phyloP scores from a whole-genome alignment of 2,888 invertebrate genomes.

The Zootermopsis nevadensis region DNA sequence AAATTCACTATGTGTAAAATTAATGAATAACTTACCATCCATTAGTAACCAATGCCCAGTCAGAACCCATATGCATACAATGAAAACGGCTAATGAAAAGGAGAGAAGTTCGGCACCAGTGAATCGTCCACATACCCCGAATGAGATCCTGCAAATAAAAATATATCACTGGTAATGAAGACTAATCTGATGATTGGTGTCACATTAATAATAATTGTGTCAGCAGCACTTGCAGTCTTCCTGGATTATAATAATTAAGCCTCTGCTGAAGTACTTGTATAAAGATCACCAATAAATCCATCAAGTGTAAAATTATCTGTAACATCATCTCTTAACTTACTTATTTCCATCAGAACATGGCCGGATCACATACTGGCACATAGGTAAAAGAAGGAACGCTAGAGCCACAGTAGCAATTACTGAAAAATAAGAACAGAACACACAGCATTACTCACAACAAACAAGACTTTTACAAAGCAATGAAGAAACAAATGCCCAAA shows the following conservation, averaged over 20 bases:
- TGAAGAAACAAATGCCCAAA: too few relatives aligned
- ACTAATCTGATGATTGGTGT: neutral
- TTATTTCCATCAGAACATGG: slow-evolving; percentile 86
- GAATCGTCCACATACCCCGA: slow-evolving; percentile 93
- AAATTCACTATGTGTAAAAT: too few relatives aligned
- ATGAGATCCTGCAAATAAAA: slow-evolving; percentile 73
- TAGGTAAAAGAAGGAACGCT: slow-evolving; percentile 94
- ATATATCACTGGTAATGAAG: slow-evolving; percentile 22
- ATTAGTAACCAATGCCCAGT: slow-evolving; percentile 98
- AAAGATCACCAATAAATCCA: too few relatives aligned
- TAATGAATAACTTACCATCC: slow-evolving; percentile 76
- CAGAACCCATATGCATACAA: slow-evolving; percentile 97
- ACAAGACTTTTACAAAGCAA: too few relatives aligned
- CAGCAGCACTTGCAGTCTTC: too few relatives aligned
- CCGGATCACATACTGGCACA: slow-evolving; percentile 95
- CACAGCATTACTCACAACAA: neutral
- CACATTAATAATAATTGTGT: too few relatives aligned
- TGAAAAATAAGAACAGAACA: slow-evolving; percentile 61
- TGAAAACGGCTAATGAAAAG: slow-evolving; percentile 89
- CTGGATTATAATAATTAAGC: too few relatives aligned
- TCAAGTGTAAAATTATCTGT: too few relatives aligned
- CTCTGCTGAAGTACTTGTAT: too few relatives aligned
- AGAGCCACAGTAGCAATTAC: slow-evolving; percentile 97
- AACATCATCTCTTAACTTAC: slow-evolving; percentile 57
- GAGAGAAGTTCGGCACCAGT: slow-evolving; percentile 94